Base-by-base conservation (phyloP, 2,888 invertebrate species). In the Tribolium freemani region DNA sequence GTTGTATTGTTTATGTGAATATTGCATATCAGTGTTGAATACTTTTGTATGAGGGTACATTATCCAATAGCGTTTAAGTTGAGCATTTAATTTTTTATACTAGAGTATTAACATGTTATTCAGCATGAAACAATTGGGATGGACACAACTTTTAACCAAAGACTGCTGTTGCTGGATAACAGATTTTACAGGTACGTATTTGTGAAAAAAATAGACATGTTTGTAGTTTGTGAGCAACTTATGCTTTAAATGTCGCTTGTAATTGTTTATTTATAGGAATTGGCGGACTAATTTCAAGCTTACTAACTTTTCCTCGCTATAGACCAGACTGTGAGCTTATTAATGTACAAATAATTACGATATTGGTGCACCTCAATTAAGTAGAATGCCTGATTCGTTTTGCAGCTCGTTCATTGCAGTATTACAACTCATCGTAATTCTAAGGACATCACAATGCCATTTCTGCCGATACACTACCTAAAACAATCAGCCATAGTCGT, bases 1-100 rank as follows among this genome's bases (percentile, higher is more conserved):
- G 63, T 69, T 57, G 54, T 60, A 50, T 54, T 69, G 68, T 73
- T 73, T 75, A 71, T 71, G 73, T 76, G 72, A 75, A 77, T 75
- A 72, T 71, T 77, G 78, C 78, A 79, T 79, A 79, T 79, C 78
- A 79, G 72, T 79, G 78, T 77, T 76, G 75, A 57, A 72, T 69
- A 60, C 20, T 69, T 58, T 69, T 48, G 46, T 56, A 54, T 30
- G 69, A 69, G 56, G 67, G 57, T 51, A 13, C 50, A 30, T 56
- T 57, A 21, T 61, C 10, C 48, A 48, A 13, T 48, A 48, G 69
- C 69, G 48, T 69, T 69, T 60, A 57, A 44, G 50, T 66, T 26
- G 54, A 48, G 48, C 11, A 48, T 48, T 16, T 48, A 48, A 16
- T n/a, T 38, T 38, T 38, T 38, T 38, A 38, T 38, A 38, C n/a